Base-by-base conservation (phyloP, 1,140 invertebrate genomes). In the Trichoplusia ni region DNA sequence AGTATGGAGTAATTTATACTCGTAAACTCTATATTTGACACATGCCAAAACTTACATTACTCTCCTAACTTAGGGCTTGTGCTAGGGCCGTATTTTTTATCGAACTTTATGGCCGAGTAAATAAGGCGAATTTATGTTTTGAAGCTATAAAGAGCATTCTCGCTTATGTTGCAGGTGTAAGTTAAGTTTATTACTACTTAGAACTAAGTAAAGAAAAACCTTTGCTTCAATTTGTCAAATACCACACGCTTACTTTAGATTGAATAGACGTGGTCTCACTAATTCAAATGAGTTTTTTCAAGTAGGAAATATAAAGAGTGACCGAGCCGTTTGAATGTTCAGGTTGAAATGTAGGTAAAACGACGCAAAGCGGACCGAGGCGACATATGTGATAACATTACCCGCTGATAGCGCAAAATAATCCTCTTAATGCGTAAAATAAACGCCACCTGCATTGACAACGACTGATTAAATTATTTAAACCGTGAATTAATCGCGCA, bases 321-420 rank as follows among this genome's bases (percentile, higher is more conserved):
- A 35, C 29, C 18, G 14, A 9, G 46, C 46, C 29, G 18, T 47
- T 47, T 61, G 46, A 51, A 29, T 18, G 14, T 62, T 40, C 44
- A 51, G 9, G 37, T 37, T 62, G 29, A 62, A 62, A 62, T 51
- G 25, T 27, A 19, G 6, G 31, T n/a, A 29, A 5, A 4, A 29
- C 29, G 29, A 7, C 16, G 29, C 3, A 4, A 46, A 35, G 38
- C 14, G 14, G 56, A 13, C 44, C 44, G 59, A 27, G 63, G 53
- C 58, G 49, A 63, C 59, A 64, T 59, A 54, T 72, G 70, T 53
- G 70, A 61, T 67, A 71, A 67, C 62, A 71, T 59, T 71, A 58
- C 64, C 11, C 13, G 44, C 46, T 18, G 65, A 72, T 68, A 72
- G 66, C 46, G 54, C 31, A 62, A 70, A 65, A 68, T 71, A 71